Evolutionary conservation across 2,888 invertebrate species (phyloP), one percentile per base, ranked within the genome.

Genomic region (Acronicta psi): DNA sequence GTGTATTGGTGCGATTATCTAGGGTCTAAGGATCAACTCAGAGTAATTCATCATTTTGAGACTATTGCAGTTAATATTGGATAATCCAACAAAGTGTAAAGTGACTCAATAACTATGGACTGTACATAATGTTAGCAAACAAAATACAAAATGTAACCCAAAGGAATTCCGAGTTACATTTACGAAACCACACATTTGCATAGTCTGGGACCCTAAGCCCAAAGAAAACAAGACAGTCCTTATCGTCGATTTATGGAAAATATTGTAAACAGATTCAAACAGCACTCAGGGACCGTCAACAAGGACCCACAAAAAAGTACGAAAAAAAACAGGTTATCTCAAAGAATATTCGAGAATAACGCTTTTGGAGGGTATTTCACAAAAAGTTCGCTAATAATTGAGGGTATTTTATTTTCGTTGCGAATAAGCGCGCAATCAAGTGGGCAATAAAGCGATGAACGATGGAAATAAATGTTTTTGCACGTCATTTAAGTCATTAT

Each of bases 181-280:
- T 20, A 41, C 36, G 47, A 45, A 59, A 52, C 68, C 53, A 25
- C 44, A 46, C 37, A 69, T 75, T 69, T 75, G 42, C 70, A 60
- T 69, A 59, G 16, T 29, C 64, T 16, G 50, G 45, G 25, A 59
- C 40, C 38, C 41, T 61, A 52, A 65, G 45, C 50, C 51, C 17
- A 57, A 59, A 63, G 44, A 56, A 74, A 76, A 76, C 71, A 63
- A 38, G 56, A 45, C 43, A 45, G 60, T 53, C 53, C 62, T 50
- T 64, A 59, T 57, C 54, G 66, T 34, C 56, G 68, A 71, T 69
- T 73, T 73, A 77, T 70, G 71, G 62, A 73, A 75, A 81, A 77
- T 71, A 75, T 68, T 57, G 76, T 76, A 81, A 77, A 80, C 82
- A 80, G 59, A 69, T 63, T 71, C 69, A 66, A 73, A 78, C 62